A percentile compares a stretch with the other conserved stretches of the same genome.
Conservation (phyloP, 2,888 invertebrate species). For the Dioctria linearis region DNA sequence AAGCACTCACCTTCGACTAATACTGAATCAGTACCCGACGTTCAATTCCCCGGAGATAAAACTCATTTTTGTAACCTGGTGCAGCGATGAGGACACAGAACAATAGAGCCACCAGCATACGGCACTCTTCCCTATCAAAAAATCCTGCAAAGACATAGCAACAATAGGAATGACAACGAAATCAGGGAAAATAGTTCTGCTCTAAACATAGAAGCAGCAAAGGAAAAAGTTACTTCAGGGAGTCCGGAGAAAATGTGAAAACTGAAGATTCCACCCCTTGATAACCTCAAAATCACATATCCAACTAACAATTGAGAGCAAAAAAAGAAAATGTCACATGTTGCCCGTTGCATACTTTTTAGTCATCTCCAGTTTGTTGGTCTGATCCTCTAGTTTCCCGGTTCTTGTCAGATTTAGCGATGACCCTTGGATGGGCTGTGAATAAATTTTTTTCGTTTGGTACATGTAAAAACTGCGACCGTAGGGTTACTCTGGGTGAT, state of each 20-base stretch:
- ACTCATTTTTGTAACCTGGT: slow-evolving; percentile 28
- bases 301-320: slow-evolving; percentile 29
- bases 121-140: slow-evolving; percentile 13
- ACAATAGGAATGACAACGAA: slow-evolving; percentile 42
- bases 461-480: slow-evolving; percentile 20
- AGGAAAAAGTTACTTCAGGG: slow-evolving; percentile 42
- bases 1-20: slow-evolving; percentile 24
- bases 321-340: slow-evolving; percentile 44
- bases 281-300: slow-evolving; percentile 50
- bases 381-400: slow-evolving; percentile 45
- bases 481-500: slow-evolving; percentile 27
- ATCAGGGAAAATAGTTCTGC: slow-evolving; percentile 43
- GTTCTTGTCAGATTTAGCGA: slow-evolving; percentile 49
- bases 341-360: slow-evolving; percentile 44
- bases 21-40: slow-evolving; percentile 37
- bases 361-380: slow-evolving; percentile 27
- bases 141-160: slow-evolving; percentile 15
- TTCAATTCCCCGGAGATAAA: neutral
- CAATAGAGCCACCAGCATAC: slow-evolving; percentile 12
- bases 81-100: slow-evolving; percentile 26
- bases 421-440: slow-evolving; percentile 52
- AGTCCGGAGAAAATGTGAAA: slow-evolving; percentile 48
- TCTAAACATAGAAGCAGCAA: neutral
- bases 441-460: slow-evolving; percentile 46
- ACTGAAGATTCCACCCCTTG: slow-evolving; percentile 43